phyloP scores from a whole-genome alignment of 2,888 invertebrate genomes.

The Orthonevra nobilis region DNA sequence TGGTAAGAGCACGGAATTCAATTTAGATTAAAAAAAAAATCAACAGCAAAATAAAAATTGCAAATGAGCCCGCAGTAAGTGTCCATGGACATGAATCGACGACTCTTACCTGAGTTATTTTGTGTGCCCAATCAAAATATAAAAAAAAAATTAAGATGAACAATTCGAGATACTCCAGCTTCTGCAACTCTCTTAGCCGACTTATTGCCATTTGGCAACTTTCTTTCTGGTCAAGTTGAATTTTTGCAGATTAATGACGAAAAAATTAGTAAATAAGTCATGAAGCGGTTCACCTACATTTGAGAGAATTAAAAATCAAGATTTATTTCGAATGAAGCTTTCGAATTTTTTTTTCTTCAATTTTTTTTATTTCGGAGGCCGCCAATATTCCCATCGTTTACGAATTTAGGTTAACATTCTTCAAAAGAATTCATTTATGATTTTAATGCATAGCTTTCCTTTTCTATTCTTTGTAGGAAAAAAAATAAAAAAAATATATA shows the following conservation, averaged over 20 bases:
- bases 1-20: constrained; percentile 45
- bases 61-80: constrained; percentile 9
- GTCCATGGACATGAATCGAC: constrained; percentile 9
- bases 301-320: constrained; percentile 25
- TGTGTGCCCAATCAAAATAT: constrained; percentile 41
- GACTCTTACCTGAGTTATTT: no score
- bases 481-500: no score
- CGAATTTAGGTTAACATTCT: constrained; percentile 36
- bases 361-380: not conserved
- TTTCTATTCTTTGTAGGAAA: constrained; percentile 19
- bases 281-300: constrained; percentile 50
- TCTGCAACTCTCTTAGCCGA: constrained; percentile 22
- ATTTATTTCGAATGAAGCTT: constrained; percentile 34
- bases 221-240: constrained; percentile 14
- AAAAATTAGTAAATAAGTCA: constrained; percentile 41
- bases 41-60: constrained; percentile 1
- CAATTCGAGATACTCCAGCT: constrained; percentile 14
- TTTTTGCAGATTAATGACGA: constrained; percentile 20
- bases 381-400: constrained; percentile 15
- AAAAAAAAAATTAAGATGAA: constrained; percentile 46
- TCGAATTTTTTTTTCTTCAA: constrained; percentile 41
- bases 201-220: constrained; percentile 25
- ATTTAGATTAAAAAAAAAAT: constrained; percentile 16
- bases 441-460: no score
- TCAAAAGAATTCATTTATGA: constrained; percentile 7